Base-by-base conservation (phyloP, 1,140 invertebrate species). In the Drosophila santomea region DNA sequence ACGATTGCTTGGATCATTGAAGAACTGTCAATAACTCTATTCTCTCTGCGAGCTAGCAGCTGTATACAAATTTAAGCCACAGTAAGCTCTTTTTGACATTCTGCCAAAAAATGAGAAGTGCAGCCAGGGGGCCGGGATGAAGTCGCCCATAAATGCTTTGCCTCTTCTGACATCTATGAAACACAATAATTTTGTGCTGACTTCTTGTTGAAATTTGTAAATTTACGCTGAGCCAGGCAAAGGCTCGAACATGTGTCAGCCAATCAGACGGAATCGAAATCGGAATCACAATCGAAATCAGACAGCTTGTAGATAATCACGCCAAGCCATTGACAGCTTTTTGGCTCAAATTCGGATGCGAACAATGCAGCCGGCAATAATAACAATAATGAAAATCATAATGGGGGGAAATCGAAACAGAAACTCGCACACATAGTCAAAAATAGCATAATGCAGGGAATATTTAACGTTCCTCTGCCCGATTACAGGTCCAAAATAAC, bases 161-260 rank as follows among this genome's bases (percentile, higher is more conserved):
- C 43, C 67, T 64, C 48, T 25, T 44, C 43, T 25, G 50, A 54
- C 59, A 54, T 20, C 17, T 39, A 51, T 69, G 51, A 35, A 88
- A 83, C 79, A 83, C 72, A 78, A 88, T 88, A 78, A 89, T 88
- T 89, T 89, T 84, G 67, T 80, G 80, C 84, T 89, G 84, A 88
- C 73, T 88, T 88, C 82, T 88, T 88, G 84, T 84, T 88, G 84
- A 88, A 88, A 88, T 89, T 80, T 84, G 73, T 71, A 77, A 88
- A 88, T 88, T 88, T 88, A 54, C 54, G 83, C 79, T 89, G 83
- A 89, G 75, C 72, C 69, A 78, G 61, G 61, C 78, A 52, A 55
- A 57, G 48, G 61, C 47, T 14, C 45, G 4, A 59, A 79, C 79
- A 81, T 80, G 74, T 67, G 66, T 56, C 72, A 83, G 75, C 56